A percentile compares a stretch with the other conserved stretches of the same genome.
Evolutionary conservation across 2,888 invertebrate genomes (phyloP).

Genomic region (Lissocephala sabroskyi): DNA sequence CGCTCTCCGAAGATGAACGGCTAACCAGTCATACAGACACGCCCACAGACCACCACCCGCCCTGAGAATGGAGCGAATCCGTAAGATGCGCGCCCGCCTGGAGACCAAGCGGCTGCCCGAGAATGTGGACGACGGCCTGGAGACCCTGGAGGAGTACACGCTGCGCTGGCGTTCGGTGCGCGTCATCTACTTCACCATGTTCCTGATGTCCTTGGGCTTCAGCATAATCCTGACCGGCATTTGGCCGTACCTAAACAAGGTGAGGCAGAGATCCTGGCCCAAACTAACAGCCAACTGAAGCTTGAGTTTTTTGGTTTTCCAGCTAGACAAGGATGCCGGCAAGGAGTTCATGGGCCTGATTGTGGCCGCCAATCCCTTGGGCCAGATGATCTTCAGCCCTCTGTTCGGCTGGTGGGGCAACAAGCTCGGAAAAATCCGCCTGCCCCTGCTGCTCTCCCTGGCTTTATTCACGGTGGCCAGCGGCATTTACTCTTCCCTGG

Average conservation of each 20-base stretch:
- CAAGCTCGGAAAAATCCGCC: constrained; percentile 79
- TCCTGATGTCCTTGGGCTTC: constrained; percentile 90
- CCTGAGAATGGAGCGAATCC: constrained; percentile 55
- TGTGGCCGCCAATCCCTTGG: constrained; percentile 89
- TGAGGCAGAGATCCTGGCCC: constrained; percentile 61
- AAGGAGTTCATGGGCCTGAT: constrained; percentile 89
- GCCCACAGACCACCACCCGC: not conserved
- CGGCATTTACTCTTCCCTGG: constrained; percentile 82
- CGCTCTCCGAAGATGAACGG: too few species aligned
- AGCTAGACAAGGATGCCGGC: constrained; percentile 85
- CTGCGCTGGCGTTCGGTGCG: constrained; percentile 86
- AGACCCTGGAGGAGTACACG: constrained; percentile 78
- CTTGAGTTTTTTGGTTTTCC: too few species aligned
- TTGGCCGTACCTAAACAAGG: constrained; percentile 91
- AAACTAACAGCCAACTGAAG: not conserved
- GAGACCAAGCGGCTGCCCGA: constrained; percentile 52
- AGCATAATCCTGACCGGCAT: constrained; percentile 90
- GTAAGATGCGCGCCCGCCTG: constrained; percentile 40
- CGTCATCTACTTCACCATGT: constrained; percentile 91
- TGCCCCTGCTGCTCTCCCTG: constrained; percentile 81
- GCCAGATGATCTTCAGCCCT: constrained; percentile 89
- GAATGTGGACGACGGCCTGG: constrained; percentile 75
- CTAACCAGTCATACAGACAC: too few species aligned
- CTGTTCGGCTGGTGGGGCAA: constrained; percentile 90
- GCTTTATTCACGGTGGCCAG: constrained; percentile 82